phyloP scores from a whole-genome alignment of 2,797 vertebrate species.

The Takifugu rubripes region DNA sequence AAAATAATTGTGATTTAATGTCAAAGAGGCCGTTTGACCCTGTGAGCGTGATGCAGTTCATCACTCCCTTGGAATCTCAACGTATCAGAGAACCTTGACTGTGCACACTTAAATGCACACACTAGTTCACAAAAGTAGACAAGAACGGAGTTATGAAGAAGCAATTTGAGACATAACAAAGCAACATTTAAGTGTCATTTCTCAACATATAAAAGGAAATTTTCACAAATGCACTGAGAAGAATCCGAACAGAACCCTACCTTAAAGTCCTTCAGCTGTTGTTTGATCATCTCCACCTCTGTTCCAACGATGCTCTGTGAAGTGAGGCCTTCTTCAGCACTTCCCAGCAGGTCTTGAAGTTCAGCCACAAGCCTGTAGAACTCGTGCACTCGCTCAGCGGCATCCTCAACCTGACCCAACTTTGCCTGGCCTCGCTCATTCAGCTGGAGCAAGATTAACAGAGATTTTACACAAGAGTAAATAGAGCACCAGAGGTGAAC shows the following conservation, averaged over 20 bases:
- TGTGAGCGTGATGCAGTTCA: constrained; percentile 33
- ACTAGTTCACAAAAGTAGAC: constrained; percentile 7
- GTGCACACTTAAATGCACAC: constrained; percentile 3
- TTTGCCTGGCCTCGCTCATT: constrained; percentile 84
- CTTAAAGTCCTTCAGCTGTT: constrained; percentile 94
- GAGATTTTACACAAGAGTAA: background rate
- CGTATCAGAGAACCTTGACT: constrained; percentile 18
- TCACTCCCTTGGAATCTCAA: background rate
- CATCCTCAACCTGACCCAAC: constrained; percentile 84
- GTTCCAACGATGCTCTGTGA: constrained; percentile 87
- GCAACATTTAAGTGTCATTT: background rate
- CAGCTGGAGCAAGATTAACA: constrained; percentile 37
- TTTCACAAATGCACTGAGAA: no score
- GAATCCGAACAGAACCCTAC: constrained; percentile 66
- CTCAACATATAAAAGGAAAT: background rate
- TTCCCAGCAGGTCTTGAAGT: constrained; percentile 81
- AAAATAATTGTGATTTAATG: constrained; percentile 13
- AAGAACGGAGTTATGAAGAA: background rate
- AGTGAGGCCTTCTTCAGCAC: constrained; percentile 83
- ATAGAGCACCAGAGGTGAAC: background rate
- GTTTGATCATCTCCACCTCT: constrained; percentile 92
- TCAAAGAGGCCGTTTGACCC: no score
- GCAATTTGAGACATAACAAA: background rate
- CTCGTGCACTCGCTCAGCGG: constrained; percentile 80
- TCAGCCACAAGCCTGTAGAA: constrained; percentile 84